Evolutionary conservation across 2,113 vertebrate genomes (phyloP).

Genomic region (Apaloderma vittatum): DNA sequence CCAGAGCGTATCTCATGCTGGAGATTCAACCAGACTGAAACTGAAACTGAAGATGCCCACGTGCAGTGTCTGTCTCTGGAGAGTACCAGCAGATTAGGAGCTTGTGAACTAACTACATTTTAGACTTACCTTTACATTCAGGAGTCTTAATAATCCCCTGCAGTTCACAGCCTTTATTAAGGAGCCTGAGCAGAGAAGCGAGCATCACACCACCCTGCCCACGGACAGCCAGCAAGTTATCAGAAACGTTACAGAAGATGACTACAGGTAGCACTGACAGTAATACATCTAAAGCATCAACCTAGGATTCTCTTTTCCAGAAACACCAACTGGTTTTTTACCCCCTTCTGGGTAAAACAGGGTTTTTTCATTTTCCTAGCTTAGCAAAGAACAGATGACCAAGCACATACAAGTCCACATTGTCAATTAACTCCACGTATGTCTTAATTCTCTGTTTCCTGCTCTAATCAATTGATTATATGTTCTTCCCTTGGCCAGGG

Average conservation of each 20-base stretch:
- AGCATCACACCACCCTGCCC: neutral
- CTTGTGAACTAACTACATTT: neutral
- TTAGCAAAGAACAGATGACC: neutral
- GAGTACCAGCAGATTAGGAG: accelerated
- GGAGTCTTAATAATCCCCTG: neutral
- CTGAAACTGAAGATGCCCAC: neutral
- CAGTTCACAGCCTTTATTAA: neutral
- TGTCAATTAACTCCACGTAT: neutral
- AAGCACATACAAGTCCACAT: neutral
- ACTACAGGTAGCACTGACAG: neutral
- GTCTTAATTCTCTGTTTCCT: neutral
- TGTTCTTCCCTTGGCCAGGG: neutral
- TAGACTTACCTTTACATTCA: neutral
- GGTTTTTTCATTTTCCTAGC: neutral
- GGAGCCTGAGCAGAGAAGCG: neutral
- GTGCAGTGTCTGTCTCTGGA: accelerated
- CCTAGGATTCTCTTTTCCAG: neutral
- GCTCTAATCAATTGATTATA: constrained; percentile 15
- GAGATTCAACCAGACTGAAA: neutral
- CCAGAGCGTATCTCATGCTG: accelerated
- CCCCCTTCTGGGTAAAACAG: neutral
- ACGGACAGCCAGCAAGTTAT: accelerated
- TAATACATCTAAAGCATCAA: neutral
- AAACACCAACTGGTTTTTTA: neutral
- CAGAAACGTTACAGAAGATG: neutral